Evolutionary conservation across 2,113 vertebrate genomes (phyloP), one percentile per base, ranked within the genome.

Genomic region (Podocnemis expansa): DNA sequence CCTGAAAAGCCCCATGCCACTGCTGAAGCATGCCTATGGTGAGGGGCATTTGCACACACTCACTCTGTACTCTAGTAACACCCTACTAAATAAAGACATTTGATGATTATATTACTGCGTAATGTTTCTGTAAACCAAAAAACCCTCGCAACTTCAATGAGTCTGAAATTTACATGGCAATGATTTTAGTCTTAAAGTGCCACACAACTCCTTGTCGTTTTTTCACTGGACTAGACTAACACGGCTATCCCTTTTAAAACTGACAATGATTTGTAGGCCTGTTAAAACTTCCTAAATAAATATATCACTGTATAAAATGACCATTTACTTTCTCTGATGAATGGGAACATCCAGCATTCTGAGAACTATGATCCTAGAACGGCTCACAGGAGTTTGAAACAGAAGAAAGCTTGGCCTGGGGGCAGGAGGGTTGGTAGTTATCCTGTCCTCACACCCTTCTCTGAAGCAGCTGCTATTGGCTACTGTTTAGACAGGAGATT

Each of bases 131-230:
- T 41, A 85, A 58, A 47, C 54, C 49, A 83, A 94, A 81, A 54
- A 78, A 58, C 45, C 8, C 93, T 93, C 51, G 17, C 47, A 89
- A 78, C 60, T 84, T 78, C 58, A 38, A 3, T 60, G 76, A 95
- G 96, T 95, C 92, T 85, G 92, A 94, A 81, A 94, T 92, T 88
- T 95, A 95, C 89, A 88, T 84, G 85, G 85, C 14, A 16, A 87
- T 78, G 63, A 10, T 4, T 45, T 21, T n/a, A n/a, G n/a, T n/a
- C n/a, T n/a, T n/a, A n/a, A n/a, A n/a, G n/a, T n/a, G n/a, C n/a
- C n/a, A n/a, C n/a, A n/a, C n/a, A n/a, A n/a, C n/a, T n/a, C n/a
- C n/a, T n/a, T n/a, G n/a, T n/a, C n/a, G n/a, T n/a, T n/a, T n/a
- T n/a, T n/a, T n/a, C n/a, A n/a, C n/a, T n/a, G n/a, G n/a, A n/a